Base-by-base conservation (phyloP, 1,140 invertebrate species). In the Holotrichia oblita region DNA sequence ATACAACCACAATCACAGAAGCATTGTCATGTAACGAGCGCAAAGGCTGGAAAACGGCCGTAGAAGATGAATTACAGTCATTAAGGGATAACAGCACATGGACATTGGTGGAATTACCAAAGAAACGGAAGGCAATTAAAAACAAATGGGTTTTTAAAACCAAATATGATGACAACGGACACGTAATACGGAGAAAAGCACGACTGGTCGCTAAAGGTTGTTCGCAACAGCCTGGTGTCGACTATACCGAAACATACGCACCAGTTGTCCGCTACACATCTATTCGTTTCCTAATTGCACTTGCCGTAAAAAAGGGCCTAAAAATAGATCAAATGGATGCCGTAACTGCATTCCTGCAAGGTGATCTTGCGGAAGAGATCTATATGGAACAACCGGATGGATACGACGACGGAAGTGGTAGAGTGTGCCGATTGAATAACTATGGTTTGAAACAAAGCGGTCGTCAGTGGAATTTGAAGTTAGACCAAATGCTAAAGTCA, bases 391-490 rank as follows among this genome's bases (percentile, higher is more conserved):
- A 14, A 42, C 76, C 69, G n/a, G 44, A 80, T n/a, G 14, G 72
- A 40, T 44, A 72, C 6, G 40, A 44, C 14, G 61, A 78, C 27
- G 42, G 22, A 40, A 41, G 55, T 8, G 34, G 73, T 20, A 76
- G 74, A 8, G 78, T 76, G 20, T 48, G 73, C 41, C 4, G 76
- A 24, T 27, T 81, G 14, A 80, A 80, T 20, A 81, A 83, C n/a
- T 87, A 88, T 80, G 86, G 85, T 0, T 73, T 87, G 9, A 85
- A 86, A 64, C 85, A 87, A 74, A 81, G 85, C 3, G 79, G 83
- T 22, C 74, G 79, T 76, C 76, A 79, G 41, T 85, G 82, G 85
- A 22, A 22, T 69, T 24, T 69, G 24, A 69, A 69, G 24, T 20
- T 69, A 12, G 24, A 69, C 9, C 8, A 69, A 69, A 69, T 22